These are phyloP conservation scores for Puma concolor DNA, from an alignment of 2,113 vertebrate species.

Conservation along the genomic window DNA sequence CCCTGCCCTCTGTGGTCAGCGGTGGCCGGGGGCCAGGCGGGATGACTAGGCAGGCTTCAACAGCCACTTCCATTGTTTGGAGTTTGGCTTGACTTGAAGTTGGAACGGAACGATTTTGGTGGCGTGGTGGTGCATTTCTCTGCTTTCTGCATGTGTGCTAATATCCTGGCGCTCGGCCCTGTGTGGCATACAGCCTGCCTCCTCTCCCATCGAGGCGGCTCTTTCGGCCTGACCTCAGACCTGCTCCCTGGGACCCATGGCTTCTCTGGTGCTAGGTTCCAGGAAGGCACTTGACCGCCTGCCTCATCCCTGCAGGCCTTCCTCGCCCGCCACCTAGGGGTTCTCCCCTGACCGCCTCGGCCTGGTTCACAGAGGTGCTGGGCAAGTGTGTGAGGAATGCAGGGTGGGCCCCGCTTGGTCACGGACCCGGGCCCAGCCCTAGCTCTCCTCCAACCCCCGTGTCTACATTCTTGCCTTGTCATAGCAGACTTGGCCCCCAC, in stretches of 20 bases:
- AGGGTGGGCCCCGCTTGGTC: no score
- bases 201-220: rapidly evolving
- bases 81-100: background rate
- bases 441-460: no score
- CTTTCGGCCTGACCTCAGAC: background rate
- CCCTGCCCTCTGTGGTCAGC: constrained; percentile 35
- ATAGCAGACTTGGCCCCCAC: background rate
- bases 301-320: background rate
- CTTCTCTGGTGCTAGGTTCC: background rate
- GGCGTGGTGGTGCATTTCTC: constrained; percentile 49
- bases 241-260: rapidly evolving
- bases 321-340: background rate
- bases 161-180: constrained; percentile 57
- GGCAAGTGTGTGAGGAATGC: background rate
- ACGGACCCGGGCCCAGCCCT: background rate
- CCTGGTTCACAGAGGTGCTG: no score
- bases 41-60: constrained; percentile 68
- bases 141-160: constrained; percentile 64
- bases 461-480: background rate
- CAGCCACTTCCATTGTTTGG: background rate
- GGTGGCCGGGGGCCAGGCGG: constrained; percentile 55
- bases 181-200: constrained; percentile 14
- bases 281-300: background rate
- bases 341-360: background rate
- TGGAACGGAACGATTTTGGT: constrained; percentile 31